Evolutionary conservation across 2,113 vertebrate genomes (phyloP), one percentile per base, ranked within the genome.

Genomic region (Gadus macrocephalus): DNA sequence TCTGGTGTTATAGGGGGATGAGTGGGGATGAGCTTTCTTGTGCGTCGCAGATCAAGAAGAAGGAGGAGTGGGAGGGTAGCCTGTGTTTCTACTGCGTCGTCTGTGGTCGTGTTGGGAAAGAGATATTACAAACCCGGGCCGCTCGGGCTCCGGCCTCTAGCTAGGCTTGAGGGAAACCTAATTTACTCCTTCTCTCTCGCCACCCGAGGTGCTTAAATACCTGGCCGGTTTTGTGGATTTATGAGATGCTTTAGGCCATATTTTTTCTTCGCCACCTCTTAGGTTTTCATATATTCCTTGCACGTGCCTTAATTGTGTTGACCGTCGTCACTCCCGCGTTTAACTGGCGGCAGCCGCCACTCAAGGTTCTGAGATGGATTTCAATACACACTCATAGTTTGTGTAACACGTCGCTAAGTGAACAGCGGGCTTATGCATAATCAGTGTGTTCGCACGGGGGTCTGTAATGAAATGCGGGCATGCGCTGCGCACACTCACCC

Each of bases 1-100:
- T 6, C 71, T 61, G 71, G 19, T 15, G 35, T 35, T 31, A n/a
- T n/a, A n/a, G n/a, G 19, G 9, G 67, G 64, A 67, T 67, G 27
- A 67, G 64, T 49, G 56, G 19, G 53, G 55, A 49, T 66, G 19
- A 55, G 31, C 56, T 67, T 67, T 55, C 20, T 15, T 55, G 49
- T 67, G 3, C 27, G 9, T 49, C 9, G 42, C 27, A 59, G 27
- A 20, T 19, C 16, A n/a, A 12, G 42, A 14, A 12, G 42, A 49
- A 9, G 42, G 11, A 9, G 42, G 12, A 9, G 22, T 19, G 6
- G 56, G 19, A 16, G n/a, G 3, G 16, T 15, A 17, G 15, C 35
- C 4, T 66, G 38, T 55, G 20, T 14, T 19, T 31, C 19, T 17
- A 7, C 53, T 59, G 56, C 53, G 35, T 58, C 1, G 7, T 60